Evolutionary conservation across 2,797 vertebrate species (phyloP), one percentile per base, ranked within the genome.

Genomic region (Eidolon dupreanum): DNA sequence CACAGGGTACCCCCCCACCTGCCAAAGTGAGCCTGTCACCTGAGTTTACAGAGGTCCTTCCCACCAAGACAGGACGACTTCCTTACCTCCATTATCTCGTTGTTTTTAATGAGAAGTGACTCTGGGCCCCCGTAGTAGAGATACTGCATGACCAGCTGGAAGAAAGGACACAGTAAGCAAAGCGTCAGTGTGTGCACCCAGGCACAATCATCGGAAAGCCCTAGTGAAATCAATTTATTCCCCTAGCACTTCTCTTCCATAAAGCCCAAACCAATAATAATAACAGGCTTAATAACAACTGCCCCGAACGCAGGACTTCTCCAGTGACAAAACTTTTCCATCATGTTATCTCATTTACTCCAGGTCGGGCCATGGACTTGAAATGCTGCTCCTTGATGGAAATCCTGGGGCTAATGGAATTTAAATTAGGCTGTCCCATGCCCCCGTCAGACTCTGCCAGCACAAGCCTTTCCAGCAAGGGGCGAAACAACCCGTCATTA

Each of bases 141-240:
- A 97, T 99, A 99, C 99, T 99, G 99, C 99, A 99, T 99, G 97
- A 99, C 99, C 98, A 99, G 96, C 99, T 99, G 99, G 53, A 99
- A 99, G 77, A 98, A 81, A 99, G 77, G 46, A 98, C 79, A 96
- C 17, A 2, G 22, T 71, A 26, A 77, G 53, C 9, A 3, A 13
- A 8, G 65, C 0, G 3, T 86, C 49, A 43, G 19, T 0, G 3
- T 33, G 33, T 33, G 19, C 41, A 55, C 41, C 15, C 13, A 53
- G 43, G 26, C 59, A 43, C 2, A 3, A 3, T 8, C n/a, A 4
- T 6, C 78, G 6, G 8, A 15, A 9, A 16, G 78, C 5, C 51
- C 83, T 55, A 93, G 63, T 68, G 66, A 81, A 87, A 71, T 31
- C 55, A 59, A 51, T 26, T 31, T 28, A 55, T 51, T 85, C 36